Base-by-base conservation (phyloP, 2,113 vertebrate genomes). In the Nycticorax nycticorax region DNA sequence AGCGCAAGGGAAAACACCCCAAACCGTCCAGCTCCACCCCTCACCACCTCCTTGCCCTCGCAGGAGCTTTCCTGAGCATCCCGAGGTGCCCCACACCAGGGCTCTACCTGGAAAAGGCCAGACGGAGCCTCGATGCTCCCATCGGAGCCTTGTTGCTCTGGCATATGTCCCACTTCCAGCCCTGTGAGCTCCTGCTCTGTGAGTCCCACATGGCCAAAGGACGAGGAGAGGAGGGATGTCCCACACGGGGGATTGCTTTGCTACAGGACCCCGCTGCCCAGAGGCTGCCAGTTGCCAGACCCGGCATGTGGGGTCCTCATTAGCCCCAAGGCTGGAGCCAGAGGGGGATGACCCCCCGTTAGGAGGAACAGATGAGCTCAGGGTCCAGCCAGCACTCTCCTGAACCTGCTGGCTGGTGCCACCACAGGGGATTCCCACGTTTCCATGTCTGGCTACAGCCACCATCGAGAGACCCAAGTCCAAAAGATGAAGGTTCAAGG, bases 171-270 rank as follows among this genome's bases (percentile, higher is more conserved):
- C 72, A 33, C 20, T 72, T 60, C 28, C 63, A 88, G 39, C 62
- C 17, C 24, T 12, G 8, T 37, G 50, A 86, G 59, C 45, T 95
- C 75, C 83, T 1, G 3, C 41, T 68, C 57, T 56, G 53, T 67
- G 43, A 66, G 63, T 64, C 75, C 60, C 81, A 48, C 33, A 2
- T 1, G 11, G 41, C 52, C 85, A 39, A 75, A 60, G 50, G 73
- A 37, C 15, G 6, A 39, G 60, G 56, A 75, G 78, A 39, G 69
- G 50, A 91, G 35, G 30, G 39, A 91, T 45, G n/a, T 37, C 63
- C 22, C 45, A 60, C 63, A 22, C 1, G 0, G 13, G 2, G 33
- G 27, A 84, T 47, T 0, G 0, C n/a, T 57, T 45, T 77, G 64
- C 60, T 72, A 21, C 14, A n/a, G 2, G 4, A 60, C 43, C 47